Evolutionary conservation across 2,888 invertebrate species (phyloP).

Genomic region (Drosophila testacea): DNA sequence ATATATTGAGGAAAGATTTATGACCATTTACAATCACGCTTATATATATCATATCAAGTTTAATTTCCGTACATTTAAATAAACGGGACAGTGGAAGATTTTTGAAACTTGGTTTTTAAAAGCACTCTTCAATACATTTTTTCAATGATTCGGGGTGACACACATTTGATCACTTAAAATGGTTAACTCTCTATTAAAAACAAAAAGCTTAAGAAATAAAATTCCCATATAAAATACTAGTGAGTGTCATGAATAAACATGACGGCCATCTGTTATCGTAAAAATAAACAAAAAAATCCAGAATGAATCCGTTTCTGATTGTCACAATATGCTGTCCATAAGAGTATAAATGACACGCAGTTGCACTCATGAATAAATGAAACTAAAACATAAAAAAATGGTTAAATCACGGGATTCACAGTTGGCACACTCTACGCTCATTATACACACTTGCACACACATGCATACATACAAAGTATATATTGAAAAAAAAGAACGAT

Average conservation of each 20-base stretch:
- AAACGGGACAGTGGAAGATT: too few relatives aligned
- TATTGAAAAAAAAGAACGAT: slow-evolving; percentile 6
- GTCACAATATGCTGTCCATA: slow-evolving; percentile 29
- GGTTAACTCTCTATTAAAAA: neutral
- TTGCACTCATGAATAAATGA: slow-evolving; percentile 44
- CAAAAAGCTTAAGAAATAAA: slow-evolving; percentile 1
- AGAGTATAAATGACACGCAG: slow-evolving; percentile 22
- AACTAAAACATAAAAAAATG: slow-evolving; percentile 8
- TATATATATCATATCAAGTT: too few relatives aligned
- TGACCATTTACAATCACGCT: neutral
- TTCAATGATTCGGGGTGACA: too few relatives aligned
- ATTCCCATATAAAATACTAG: neutral
- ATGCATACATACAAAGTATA: neutral
- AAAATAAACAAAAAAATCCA: slow-evolving; percentile 9
- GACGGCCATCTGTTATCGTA: slow-evolving; percentile 13
- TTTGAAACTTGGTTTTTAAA: too few relatives aligned
- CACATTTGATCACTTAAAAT: neutral
- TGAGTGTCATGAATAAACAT: slow-evolving; percentile 25
- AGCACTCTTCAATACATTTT: too few relatives aligned
- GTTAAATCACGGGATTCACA: slow-evolving; percentile 28
- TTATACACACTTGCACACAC: slow-evolving; percentile 15
- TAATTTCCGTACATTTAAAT: too few relatives aligned
- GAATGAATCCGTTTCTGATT: slow-evolving; percentile 39
- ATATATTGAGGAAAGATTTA: neutral
- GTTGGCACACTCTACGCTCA: slow-evolving; percentile 37